phyloP scores from a whole-genome alignment of 2,797 vertebrate genomes.

The Mus spretus region DNA sequence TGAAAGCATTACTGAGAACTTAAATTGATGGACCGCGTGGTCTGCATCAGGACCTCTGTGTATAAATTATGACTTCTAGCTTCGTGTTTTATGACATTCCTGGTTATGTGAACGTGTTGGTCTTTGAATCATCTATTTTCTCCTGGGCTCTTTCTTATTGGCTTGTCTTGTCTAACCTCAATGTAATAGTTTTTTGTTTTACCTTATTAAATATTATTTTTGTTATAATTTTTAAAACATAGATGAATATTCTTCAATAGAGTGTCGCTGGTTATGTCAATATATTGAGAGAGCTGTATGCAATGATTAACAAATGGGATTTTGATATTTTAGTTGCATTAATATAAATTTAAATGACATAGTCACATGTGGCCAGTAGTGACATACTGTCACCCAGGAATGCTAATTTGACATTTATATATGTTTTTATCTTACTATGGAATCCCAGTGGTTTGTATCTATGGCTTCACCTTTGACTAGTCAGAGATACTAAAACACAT shows the following conservation, averaged over 20 bases:
- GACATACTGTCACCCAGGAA: not conserved
- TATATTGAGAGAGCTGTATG: not conserved
- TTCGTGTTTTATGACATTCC: not conserved
- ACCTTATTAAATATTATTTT: not conserved
- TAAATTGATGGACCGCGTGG: too few species aligned
- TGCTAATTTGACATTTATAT: not conserved
- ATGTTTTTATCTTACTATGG: not conserved
- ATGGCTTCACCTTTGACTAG: not conserved
- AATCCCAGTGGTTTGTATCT: not conserved
- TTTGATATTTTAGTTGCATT: constrained; percentile 11
- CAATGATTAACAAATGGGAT: not conserved
- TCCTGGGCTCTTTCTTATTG: not conserved
- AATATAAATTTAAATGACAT: constrained; percentile 46
- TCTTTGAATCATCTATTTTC: too few species aligned
- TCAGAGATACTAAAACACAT: constrained; percentile 11
- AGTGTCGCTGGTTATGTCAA: not conserved
- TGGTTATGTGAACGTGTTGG: too few species aligned
- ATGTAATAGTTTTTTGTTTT: not conserved
- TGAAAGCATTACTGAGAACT: not conserved
- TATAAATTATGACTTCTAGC: not conserved
- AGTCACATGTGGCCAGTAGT: not conserved
- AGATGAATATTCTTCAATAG: not conserved
- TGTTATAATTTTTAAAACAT: not conserved
- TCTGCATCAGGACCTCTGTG: too few species aligned
- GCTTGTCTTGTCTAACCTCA: not conserved